A percentile compares a stretch with the other conserved stretches of the same genome.
These are phyloP conservation scores for Sesamia inferens DNA, from an alignment of 2,888 invertebrate genomes.

Conservation along the genomic window DNA sequence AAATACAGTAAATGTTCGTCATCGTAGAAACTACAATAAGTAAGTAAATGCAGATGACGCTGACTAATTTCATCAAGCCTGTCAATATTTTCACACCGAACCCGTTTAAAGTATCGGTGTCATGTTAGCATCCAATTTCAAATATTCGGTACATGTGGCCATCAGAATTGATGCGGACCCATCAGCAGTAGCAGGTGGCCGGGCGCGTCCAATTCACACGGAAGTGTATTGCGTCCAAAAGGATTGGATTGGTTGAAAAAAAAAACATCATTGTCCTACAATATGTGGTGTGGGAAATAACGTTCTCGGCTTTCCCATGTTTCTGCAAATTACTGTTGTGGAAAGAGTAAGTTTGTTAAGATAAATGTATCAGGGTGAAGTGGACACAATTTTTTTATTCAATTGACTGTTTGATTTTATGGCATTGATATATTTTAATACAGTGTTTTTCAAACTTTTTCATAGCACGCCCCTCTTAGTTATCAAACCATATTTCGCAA, in stretches of 20 bases:
- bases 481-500: no score
- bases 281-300: slow-evolving; percentile 66
- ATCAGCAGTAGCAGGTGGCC: slow-evolving; percentile 76
- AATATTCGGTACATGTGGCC: slow-evolving; percentile 62
- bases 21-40: neutral
- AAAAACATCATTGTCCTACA: slow-evolving; percentile 71
- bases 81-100: slow-evolving; percentile 35
- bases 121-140: slow-evolving; percentile 62
- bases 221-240: slow-evolving; percentile 72
- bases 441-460: no score
- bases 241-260: slow-evolving; percentile 78
- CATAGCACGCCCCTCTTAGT: no score
- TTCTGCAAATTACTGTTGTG: slow-evolving; percentile 46
- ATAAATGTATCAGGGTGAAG: slow-evolving; percentile 4
- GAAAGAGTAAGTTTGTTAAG: slow-evolving; percentile 26
- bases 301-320: slow-evolving; percentile 48
- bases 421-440: no score
- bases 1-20: neutral
- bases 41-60: neutral
- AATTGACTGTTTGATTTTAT: no score
- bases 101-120: slow-evolving; percentile 40
- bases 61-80: slow-evolving; percentile 22
- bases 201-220: slow-evolving; percentile 75
- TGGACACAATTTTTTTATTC: neutral
- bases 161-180: slow-evolving; percentile 74